Base-by-base conservation (phyloP, 2,888 invertebrate species). In the Pristionchus exspectatus region DNA sequence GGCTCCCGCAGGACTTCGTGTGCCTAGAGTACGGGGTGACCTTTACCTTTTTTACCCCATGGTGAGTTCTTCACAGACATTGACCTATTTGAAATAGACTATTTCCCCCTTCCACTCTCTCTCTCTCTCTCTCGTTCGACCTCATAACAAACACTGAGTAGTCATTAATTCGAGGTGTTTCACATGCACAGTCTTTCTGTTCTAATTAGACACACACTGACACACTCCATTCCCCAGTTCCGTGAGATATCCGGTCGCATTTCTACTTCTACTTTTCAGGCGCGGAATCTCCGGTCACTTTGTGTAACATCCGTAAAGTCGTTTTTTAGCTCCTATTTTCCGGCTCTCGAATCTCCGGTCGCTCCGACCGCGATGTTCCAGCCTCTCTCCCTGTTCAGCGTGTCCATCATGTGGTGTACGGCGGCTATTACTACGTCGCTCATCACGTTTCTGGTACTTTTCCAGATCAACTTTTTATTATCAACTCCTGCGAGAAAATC, bases 381-480 rank as follows among this genome's bases (percentile, higher is more conserved):
- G n/a, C 81, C 81, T 27, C 81, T 81, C 27, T 81, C 81, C 16
- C 81, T 81, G n/a, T 81, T 81, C 81, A 50, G 50, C 44, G 81
- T 81, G 10, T 81, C 81, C 14, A 18, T 81, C 14, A 44, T 81
- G 50, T 81, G 81, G 81, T 81, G 81, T 50, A 54, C 54, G 2
- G 81, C 50, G 1, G 81, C 81, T 2, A 7, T 81, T 5, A 81
- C 81, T 2, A 81, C 81, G 4, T 81, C 81, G 18, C n/a, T 81
- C 14, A 81, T 81, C 44, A 81, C 81, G 14, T 81, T 81, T 50
- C 50, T 81, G 81, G 81, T 81, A 4, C 4, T 54, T 74, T 18
- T 16, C 21, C 18, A 74, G 33, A 16, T 18, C 30, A 16, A 30
- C 18, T 74, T 1, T 30, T 33, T 33, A 38, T n/a, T 27, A 4